Evolutionary conservation across 2,797 vertebrate species (phyloP).

Genomic region (Acanthiza pusilla): DNA sequence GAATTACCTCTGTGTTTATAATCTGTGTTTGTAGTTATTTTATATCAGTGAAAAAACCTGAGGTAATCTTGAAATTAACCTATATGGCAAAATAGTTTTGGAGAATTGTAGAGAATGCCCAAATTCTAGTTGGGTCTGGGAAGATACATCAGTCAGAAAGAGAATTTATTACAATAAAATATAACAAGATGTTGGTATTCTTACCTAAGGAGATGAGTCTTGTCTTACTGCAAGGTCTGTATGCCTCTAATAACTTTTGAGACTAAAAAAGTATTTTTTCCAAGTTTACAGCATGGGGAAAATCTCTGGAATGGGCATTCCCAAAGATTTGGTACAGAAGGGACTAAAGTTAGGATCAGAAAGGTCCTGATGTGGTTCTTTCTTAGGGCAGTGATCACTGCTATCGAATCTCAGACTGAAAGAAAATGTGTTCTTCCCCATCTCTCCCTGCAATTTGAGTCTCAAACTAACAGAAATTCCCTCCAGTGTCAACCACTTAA

Average conservation of each 20-base stretch:
- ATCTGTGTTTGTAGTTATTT: neutral
- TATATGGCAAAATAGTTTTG: neutral
- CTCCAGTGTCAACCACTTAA: slow-evolving; percentile 37
- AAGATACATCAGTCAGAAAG: neutral
- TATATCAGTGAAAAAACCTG: neutral
- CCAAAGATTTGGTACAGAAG: neutral
- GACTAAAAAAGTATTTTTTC: neutral
- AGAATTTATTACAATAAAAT: neutral
- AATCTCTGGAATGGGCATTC: neutral
- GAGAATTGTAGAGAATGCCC: neutral
- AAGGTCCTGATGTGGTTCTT: neutral
- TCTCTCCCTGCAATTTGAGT: neutral
- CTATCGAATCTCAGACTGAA: neutral
- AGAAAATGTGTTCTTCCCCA: neutral
- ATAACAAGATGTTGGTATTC: neutral
- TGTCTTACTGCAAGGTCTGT: neutral
- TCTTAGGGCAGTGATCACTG: neutral
- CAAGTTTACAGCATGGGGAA: neutral
- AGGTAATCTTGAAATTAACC: neutral
- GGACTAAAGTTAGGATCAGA: neutral
- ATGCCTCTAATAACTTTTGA: neutral
- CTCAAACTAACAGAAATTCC: slow-evolving; percentile 27
- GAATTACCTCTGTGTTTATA: neutral
- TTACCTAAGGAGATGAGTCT: neutral
- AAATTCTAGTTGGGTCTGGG: neutral